Percentiles rank a stretch among this genome's conserved stretches.
Evolutionary conservation across 2,888 invertebrate species (phyloP).

Genomic region (Druceiella hillmani): DNA sequence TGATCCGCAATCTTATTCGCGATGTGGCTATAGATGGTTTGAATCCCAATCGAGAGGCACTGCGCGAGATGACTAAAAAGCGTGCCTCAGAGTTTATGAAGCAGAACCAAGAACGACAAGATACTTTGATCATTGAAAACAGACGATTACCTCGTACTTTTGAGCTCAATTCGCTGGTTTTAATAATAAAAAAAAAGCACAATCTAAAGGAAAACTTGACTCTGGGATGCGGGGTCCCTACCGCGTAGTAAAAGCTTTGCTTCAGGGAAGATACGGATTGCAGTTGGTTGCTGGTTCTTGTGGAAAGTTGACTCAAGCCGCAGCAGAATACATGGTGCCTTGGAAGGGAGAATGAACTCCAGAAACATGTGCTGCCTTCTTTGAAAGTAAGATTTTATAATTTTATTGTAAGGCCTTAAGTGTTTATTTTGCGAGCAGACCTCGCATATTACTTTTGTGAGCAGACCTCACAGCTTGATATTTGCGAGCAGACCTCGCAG

Average conservation of each 20-base stretch:
- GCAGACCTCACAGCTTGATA: conserved; percentile 4
- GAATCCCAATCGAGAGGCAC: no score
- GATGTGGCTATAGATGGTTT: no score
- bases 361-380: not conserved
- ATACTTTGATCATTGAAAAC: no score
- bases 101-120: no score
- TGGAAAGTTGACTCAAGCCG: conserved; percentile 15
- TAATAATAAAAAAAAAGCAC: no score
- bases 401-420: no score
- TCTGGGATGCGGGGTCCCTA: conserved; percentile 20
- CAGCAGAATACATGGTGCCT: conserved; percentile 14
- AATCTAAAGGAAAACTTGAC: conserved; percentile 13
- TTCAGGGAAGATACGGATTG: conserved; percentile 15
- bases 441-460: conserved; percentile 2
- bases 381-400: not conserved
- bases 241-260: conserved; percentile 12
- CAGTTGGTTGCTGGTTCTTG: conserved; percentile 15
- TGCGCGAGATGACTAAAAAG: no score
- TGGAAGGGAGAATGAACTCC: conserved; percentile 15
- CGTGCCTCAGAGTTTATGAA: no score
- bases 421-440: conserved; percentile 4
- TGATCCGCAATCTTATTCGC: no score
- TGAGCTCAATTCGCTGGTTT: no score
- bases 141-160: no score
- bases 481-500: conserved; percentile 2